These are phyloP conservation scores for Hemibagrus wyckioides DNA, from an alignment of 2,113 vertebrate species.

Conservation along the genomic window DNA sequence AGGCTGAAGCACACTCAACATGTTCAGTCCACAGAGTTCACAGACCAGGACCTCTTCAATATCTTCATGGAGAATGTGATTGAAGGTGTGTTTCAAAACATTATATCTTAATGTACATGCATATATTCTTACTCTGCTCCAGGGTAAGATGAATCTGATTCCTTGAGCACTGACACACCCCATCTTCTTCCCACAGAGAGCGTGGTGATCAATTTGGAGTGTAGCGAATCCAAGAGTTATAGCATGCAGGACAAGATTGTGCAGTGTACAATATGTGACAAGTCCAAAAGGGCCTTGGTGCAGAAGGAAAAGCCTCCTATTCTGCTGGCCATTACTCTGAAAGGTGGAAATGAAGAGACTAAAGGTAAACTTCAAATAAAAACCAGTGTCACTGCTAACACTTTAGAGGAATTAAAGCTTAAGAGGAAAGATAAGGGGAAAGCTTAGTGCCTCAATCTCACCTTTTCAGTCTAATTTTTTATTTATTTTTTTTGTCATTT, in stretches of 20 bases:
- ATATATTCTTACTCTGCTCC: not conserved
- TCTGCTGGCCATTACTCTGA: constrained; percentile 62
- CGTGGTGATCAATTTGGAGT: not conserved
- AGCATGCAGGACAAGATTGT: not conserved
- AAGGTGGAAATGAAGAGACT: not conserved
- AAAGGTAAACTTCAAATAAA: constrained; percentile 55
- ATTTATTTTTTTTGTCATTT: not conserved
- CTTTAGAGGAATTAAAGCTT: not conserved
- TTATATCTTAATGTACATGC: not conserved
- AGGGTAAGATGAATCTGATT: not conserved
- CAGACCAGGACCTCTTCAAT: constrained; percentile 42
- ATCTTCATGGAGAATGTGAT: constrained; percentile 54
- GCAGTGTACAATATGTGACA: constrained; percentile 51
- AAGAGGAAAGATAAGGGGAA: not conserved
- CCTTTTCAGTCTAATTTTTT: not conserved
- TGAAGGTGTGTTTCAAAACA: constrained; percentile 50
- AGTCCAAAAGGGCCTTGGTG: constrained; percentile 51
- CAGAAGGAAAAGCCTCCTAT: fast-evolving
- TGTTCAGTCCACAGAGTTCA: constrained; percentile 41
- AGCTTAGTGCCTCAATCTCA: not conserved
- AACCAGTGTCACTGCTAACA: not conserved
- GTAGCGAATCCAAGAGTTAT: not conserved
- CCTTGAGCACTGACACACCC: not conserved
- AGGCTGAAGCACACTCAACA: constrained; percentile 42
- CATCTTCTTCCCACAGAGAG: constrained; percentile 37